Evolutionary conservation across 2,888 invertebrate species (phyloP).

Genomic region (Archaeoteleia sp.): DNA sequence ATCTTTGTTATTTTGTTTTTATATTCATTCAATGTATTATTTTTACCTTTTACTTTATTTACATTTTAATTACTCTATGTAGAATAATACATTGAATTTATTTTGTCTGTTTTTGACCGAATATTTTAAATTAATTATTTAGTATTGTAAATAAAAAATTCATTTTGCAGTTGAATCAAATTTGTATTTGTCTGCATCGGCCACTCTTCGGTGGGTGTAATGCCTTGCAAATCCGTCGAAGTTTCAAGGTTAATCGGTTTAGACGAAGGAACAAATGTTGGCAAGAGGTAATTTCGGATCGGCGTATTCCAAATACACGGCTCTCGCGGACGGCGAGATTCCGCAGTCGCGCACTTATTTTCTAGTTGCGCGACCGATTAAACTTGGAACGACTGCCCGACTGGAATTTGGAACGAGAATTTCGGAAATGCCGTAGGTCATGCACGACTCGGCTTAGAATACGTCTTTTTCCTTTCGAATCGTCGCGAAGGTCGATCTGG

Average conservation of each 20-base stretch:
- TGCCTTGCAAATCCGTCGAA: constrained; percentile 35
- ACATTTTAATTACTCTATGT: too few relatives aligned
- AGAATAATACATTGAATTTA: too few relatives aligned
- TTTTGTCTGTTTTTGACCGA: too few relatives aligned
- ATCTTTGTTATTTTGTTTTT: too few relatives aligned
- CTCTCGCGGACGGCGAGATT: constrained; percentile 19
- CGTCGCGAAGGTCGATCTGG: not conserved
- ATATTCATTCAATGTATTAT: too few relatives aligned
- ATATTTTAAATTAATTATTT: too few relatives aligned
- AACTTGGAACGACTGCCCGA: constrained; percentile 36
- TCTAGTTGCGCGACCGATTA: constrained; percentile 29
- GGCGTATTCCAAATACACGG: not conserved
- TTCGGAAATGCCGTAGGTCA: constrained; percentile 48
- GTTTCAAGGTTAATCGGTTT: constrained; percentile 54
- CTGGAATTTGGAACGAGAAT: constrained; percentile 42
- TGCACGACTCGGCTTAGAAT: constrained; percentile 30
- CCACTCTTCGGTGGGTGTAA: too few relatives aligned
- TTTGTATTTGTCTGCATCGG: too few relatives aligned
- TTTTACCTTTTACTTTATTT: too few relatives aligned
- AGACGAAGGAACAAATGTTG: constrained; percentile 43
- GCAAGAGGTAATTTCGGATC: constrained; percentile 35
- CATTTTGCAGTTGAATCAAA: constrained; percentile 14
- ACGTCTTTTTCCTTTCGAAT: constrained; percentile 20
- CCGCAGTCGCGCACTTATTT: constrained; percentile 26
- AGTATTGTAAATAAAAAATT: too few relatives aligned